phyloP scores from a whole-genome alignment of 2,888 invertebrate species.

The Aphidoletes aphidimyza region DNA sequence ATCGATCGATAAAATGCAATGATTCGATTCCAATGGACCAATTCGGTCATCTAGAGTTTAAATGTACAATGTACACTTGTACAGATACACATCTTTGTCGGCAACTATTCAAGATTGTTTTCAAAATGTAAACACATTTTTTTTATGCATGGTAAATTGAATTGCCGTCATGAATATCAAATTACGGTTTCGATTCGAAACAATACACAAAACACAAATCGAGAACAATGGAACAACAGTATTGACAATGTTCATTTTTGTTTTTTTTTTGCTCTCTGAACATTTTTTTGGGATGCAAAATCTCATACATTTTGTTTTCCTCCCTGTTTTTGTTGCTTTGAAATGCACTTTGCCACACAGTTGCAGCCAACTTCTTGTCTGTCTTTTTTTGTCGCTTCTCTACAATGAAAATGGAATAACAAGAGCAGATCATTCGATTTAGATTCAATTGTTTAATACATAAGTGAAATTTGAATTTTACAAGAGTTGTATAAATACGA shows the following conservation, averaged over 20 bases:
- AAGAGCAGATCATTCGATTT: not conserved
- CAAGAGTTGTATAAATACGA: not conserved
- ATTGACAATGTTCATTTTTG: conserved; percentile 37
- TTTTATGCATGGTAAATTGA: conserved; percentile 3
- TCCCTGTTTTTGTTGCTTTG: not conserved
- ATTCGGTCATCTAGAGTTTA: not conserved
- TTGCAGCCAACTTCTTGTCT: not conserved
- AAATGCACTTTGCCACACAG: not conserved
- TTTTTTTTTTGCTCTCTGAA: no score
- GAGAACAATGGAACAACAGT: conserved; percentile 39
- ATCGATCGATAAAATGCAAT: not conserved
- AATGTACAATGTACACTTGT: no score
- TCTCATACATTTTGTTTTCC: not conserved
- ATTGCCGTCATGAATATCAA: conserved; percentile 54
- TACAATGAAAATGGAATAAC: not conserved
- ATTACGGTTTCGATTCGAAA: conserved; percentile 9
- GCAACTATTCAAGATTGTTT: not conserved
- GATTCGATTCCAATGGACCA: not conserved
- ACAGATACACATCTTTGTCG: conserved; percentile 10
- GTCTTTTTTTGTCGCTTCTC: not conserved
- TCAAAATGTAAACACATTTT: conserved; percentile 40
- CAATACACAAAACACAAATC: not conserved
- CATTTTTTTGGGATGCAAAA: not conserved
- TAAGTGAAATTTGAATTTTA: conserved; percentile 24
- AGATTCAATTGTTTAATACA: conserved; percentile 42